Evolutionary conservation across 2,113 vertebrate genomes (phyloP).

Genomic region (Phalacrocorax carbo): DNA sequence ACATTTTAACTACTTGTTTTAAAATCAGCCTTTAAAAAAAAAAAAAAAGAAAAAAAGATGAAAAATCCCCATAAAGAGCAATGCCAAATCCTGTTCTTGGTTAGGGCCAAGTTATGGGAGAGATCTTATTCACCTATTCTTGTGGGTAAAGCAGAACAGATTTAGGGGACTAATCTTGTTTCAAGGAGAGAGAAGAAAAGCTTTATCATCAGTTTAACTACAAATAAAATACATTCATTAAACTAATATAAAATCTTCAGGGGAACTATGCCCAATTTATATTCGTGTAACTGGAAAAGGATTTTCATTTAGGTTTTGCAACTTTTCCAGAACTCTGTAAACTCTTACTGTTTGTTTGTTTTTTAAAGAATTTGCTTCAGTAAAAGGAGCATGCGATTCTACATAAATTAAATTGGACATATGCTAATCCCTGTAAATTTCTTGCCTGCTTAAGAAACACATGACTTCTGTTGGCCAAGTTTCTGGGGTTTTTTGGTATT

Average conservation of each 20-base stretch:
- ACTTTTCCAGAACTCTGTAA: background rate
- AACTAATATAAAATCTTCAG: background rate
- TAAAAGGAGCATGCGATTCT: background rate
- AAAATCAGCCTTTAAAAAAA: conserved; percentile 49
- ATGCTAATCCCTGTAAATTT: background rate
- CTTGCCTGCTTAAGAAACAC: background rate
- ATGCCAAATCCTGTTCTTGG: background rate
- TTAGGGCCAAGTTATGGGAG: background rate
- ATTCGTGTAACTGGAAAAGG: background rate
- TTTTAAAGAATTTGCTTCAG: background rate
- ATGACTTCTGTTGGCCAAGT: background rate
- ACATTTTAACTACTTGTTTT: conserved; percentile 63
- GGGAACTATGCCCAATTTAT: conserved; percentile 6
- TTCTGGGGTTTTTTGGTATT: background rate
- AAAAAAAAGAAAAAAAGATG: background rate
- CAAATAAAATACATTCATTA: background rate
- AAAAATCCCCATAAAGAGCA: background rate
- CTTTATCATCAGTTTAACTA: background rate
- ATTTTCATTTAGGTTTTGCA: conserved; percentile 9
- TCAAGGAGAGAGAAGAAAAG: background rate
- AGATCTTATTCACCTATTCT: background rate
- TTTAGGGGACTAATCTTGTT: background rate
- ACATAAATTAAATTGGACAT: background rate
- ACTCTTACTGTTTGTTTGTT: background rate
- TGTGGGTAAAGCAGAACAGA: background rate